Evolutionary conservation across 2,888 invertebrate species (phyloP).

Genomic region (Brachycybe producta): DNA sequence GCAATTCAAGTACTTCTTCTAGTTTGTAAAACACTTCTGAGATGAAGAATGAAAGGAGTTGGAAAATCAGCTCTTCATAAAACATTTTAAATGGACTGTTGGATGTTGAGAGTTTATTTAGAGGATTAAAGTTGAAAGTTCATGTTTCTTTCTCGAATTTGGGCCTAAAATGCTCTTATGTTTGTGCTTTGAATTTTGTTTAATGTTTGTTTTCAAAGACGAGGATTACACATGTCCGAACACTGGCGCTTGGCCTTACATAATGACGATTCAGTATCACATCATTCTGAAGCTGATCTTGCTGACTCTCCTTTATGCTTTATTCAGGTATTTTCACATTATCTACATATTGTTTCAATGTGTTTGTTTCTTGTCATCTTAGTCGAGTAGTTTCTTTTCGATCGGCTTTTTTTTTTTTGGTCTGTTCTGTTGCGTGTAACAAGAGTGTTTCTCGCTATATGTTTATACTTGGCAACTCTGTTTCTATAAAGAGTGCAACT

Average conservation of each 20-base stretch:
- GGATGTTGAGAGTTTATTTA: no score
- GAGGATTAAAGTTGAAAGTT: no score
- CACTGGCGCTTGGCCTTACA: slow-evolving; percentile 21
- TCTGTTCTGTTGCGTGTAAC: neutral
- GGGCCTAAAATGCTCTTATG: no score
- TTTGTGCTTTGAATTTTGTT: neutral
- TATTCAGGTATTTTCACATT: slow-evolving; percentile 29
- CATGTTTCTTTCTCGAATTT: no score
- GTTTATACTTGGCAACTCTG: no score
- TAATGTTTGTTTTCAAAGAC: slow-evolving; percentile 17
- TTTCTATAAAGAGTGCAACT: no score
- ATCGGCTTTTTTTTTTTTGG: neutral
- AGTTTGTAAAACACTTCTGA: no score
- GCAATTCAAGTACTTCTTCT: no score
- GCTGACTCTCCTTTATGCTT: slow-evolving; percentile 32
- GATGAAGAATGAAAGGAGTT: no score
- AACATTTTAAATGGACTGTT: no score
- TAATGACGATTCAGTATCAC: slow-evolving; percentile 28
- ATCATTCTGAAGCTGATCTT: slow-evolving; percentile 29
- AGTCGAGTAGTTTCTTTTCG: neutral
- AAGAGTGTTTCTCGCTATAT: no score
- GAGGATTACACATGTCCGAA: slow-evolving; percentile 21
- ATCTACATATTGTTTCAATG: slow-evolving; percentile 4
- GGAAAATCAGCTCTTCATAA: no score
- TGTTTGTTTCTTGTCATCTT: neutral